A percentile compares a stretch with the other conserved stretches of the same genome.
Conservation (phyloP, 2,888 invertebrate species). For the Aleiodes testaceus region DNA sequence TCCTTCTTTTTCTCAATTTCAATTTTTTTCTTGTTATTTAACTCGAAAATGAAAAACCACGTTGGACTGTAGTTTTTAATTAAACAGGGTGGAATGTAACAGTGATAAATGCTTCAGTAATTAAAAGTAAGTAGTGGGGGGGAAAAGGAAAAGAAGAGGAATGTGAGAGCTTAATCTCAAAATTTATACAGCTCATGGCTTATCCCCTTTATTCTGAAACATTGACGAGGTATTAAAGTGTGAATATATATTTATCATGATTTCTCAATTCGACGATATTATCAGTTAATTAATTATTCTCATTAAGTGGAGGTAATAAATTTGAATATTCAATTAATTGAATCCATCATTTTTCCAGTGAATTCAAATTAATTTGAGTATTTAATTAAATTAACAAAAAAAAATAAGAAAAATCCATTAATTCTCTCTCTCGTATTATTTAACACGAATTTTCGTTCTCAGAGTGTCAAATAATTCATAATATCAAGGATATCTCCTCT, state of each 20-base stretch:
- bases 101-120: conserved; percentile 51
- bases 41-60: conserved; percentile 28
- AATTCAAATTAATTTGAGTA: too few species aligned
- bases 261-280: conserved; percentile 1
- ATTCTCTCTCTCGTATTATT: background rate
- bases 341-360: too few species aligned
- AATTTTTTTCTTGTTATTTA: conserved; percentile 33
- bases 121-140: conserved; percentile 51
- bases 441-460: background rate
- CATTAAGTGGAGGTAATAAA: background rate
- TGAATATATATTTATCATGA: conserved; percentile 39
- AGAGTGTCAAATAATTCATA: conserved; percentile 8
- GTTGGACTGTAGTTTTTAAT: conserved; percentile 46
- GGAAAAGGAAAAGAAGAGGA: conserved; percentile 30
- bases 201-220: conserved; percentile 40
- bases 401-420: background rate
- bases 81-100: conserved; percentile 47
- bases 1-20: conserved; percentile 17
- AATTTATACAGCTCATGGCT: conserved; percentile 48
- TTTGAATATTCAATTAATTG: too few species aligned
- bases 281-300: too few species aligned
- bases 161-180: conserved; percentile 48
- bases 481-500: conserved; percentile 3
- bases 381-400: too few species aligned
- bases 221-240: conserved; percentile 46